Evolutionary conservation across 2,797 vertebrate genomes (phyloP).

Genomic region (Vultur gryphus): DNA sequence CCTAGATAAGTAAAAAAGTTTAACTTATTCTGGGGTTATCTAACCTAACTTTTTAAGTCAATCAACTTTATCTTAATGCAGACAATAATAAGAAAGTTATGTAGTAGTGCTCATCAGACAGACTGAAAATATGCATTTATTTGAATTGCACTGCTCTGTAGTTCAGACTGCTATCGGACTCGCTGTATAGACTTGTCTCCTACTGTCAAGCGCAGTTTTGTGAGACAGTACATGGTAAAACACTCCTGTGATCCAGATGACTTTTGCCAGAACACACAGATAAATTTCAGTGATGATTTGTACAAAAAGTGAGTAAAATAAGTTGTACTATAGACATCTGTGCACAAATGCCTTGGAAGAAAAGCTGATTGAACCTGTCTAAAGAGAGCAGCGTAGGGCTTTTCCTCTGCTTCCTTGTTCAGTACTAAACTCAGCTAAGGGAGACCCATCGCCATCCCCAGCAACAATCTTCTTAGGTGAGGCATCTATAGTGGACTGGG

Average conservation of each 20-base stretch:
- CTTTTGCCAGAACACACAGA: neutral
- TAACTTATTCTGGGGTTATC: neutral
- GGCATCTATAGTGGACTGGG: neutral
- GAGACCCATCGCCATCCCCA: accelerated
- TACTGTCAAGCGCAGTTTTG: neutral
- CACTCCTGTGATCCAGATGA: neutral
- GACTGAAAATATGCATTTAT: neutral
- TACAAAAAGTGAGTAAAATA: neutral
- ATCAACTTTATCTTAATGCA: neutral
- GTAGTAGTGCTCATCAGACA: neutral
- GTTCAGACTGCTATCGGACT: neutral
- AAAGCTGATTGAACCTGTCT: neutral
- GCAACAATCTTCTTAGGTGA: neutral
- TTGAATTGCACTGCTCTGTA: neutral
- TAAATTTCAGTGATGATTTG: neutral
- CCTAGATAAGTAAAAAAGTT: neutral
- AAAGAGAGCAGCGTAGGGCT: neutral
- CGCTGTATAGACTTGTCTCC: neutral
- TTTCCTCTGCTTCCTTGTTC: neutral
- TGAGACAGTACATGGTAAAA: neutral
- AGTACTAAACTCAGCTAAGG: neutral
- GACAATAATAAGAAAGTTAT: neutral
- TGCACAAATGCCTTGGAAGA: neutral
- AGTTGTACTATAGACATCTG: neutral
- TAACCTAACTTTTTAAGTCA: neutral